These are phyloP conservation scores for Canis aureus DNA, from an alignment of 2,113 vertebrate species.

Conservation along the genomic window DNA sequence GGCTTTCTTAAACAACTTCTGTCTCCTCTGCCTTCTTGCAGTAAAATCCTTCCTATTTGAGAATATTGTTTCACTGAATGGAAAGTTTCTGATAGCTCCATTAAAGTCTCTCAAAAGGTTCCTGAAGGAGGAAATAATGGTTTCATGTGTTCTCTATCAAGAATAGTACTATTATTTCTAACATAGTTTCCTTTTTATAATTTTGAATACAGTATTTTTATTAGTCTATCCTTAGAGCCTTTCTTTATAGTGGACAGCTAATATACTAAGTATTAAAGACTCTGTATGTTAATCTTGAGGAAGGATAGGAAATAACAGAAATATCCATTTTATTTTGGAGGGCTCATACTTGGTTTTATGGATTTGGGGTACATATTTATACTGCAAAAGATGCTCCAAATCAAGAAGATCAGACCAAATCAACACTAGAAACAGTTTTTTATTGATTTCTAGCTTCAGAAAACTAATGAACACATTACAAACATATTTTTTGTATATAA, in stretches of 20 bases:
- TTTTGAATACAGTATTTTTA: not conserved
- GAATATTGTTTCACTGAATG: not conserved
- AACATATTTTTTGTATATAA: not conserved
- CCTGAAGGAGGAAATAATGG: not conserved
- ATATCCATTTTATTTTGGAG: not conserved
- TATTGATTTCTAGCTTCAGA: not conserved
- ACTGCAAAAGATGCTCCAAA: not conserved
- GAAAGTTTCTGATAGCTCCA: not conserved
- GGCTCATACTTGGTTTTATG: not conserved
- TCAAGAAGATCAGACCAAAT: not conserved
- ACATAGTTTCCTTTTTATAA: not conserved
- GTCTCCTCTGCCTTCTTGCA: not conserved
- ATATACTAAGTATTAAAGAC: not conserved
- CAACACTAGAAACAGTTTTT: not conserved
- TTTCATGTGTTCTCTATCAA: not conserved
- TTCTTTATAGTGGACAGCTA: not conserved
- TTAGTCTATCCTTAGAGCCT: not conserved
- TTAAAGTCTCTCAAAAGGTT: not conserved
- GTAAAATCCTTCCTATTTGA: not conserved
- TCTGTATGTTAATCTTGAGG: not conserved
- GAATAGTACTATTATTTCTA: not conserved
- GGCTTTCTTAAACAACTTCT: not conserved
- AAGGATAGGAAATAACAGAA: not conserved
- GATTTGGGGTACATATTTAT: not conserved
- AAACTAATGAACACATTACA: not conserved